These are phyloP conservation scores for Cephalopachus bancanus DNA, from an alignment of 2,797 vertebrate species.

Conservation along the genomic window DNA sequence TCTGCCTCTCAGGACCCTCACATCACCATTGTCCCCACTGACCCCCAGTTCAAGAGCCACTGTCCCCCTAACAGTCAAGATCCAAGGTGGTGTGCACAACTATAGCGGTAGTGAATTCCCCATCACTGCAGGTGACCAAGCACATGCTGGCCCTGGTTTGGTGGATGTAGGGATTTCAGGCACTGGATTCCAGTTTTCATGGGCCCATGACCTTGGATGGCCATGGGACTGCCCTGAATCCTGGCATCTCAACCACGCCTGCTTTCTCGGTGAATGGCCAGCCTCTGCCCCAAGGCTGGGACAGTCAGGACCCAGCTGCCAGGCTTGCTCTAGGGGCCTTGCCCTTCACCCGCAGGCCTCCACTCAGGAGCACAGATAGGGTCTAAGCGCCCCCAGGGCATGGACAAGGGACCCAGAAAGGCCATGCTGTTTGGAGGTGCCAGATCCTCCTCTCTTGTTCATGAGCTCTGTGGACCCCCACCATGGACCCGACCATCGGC, in stretches of 20 bases:
- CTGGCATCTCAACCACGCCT: not conserved
- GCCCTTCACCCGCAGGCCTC: accelerated
- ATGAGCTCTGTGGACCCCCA: not conserved
- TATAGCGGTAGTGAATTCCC: not conserved
- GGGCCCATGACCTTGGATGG: not conserved
- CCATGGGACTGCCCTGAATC: not conserved
- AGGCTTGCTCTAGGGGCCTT: not conserved
- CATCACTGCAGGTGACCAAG: not conserved
- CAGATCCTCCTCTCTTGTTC: not conserved
- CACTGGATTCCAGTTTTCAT: not conserved
- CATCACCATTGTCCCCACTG: not conserved
- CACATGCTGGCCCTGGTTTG: not conserved
- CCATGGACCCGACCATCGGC: not conserved
- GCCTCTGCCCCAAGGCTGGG: not conserved
- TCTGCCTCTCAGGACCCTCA: not conserved
- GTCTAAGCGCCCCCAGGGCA: too few relatives aligned
- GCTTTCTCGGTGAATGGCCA: not conserved
- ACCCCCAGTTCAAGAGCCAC: not conserved
- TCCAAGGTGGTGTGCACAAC: not conserved
- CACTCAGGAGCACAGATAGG: accelerated
- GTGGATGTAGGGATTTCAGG: not conserved
- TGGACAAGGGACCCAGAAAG: not conserved
- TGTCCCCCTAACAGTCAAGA: not conserved
- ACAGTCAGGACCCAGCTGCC: not conserved
- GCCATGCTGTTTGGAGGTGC: not conserved